Conservation (phyloP, 2,797 vertebrate species). For the Remorina albescens region DNA sequence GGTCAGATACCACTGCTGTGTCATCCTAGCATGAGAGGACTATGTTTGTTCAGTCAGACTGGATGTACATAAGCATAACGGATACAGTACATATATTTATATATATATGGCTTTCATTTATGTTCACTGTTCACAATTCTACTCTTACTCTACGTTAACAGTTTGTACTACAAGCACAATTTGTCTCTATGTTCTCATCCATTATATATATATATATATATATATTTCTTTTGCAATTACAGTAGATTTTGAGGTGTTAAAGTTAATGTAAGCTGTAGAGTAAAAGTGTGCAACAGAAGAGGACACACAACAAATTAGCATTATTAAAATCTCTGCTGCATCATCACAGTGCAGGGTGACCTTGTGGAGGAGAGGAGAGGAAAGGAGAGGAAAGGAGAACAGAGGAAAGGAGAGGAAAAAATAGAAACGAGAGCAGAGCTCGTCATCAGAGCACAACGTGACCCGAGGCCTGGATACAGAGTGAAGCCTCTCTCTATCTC, state of each 20-base stretch:
- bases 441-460: constrained; percentile 67
- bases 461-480: constrained; percentile 60
- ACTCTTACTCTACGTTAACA: not conserved
- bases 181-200: too few species aligned
- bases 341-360: constrained; percentile 50
- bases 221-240: too few species aligned
- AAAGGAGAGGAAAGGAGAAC: not conserved
- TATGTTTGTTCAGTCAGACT: not conserved
- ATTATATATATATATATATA: too few species aligned
- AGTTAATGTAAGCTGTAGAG: not conserved
- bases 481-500: constrained; percentile 25
- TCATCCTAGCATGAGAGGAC: not conserved
- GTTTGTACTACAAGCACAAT: not conserved
- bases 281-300: not conserved
- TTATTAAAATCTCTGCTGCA: constrained; percentile 32
- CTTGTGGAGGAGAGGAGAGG: constrained; percentile 27
- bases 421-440: constrained; percentile 55
- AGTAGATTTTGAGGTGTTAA: too few species aligned
- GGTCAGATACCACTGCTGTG: not conserved
- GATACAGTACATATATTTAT: not conserved
- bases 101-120: not conserved
- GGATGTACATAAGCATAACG: not conserved
- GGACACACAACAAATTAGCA: constrained; percentile 6
- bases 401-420: constrained; percentile 37
- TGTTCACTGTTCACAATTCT: not conserved